These are phyloP conservation scores for Catharus minimus DNA, from an alignment of 2,113 vertebrate genomes.

Conservation along the genomic window DNA sequence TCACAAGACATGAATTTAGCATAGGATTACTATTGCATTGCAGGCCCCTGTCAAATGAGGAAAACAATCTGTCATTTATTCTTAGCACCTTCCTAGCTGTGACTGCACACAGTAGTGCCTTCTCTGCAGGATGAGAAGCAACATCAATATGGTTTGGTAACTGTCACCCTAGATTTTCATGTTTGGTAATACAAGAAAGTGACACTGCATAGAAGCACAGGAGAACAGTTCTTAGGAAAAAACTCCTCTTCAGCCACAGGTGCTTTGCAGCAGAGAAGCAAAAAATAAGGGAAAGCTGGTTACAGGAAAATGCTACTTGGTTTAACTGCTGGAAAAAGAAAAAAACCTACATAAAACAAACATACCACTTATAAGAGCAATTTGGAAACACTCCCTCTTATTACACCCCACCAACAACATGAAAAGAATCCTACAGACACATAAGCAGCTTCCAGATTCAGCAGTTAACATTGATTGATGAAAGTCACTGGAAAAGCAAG, in stretches of 20 bases:
- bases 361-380: constrained; percentile 19
- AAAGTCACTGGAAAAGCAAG: constrained; percentile 60
- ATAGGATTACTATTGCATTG: constrained; percentile 32
- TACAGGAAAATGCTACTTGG: constrained; percentile 32
- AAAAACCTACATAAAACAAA: background rate
- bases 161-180: background rate
- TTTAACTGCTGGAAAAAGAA: constrained; percentile 11
- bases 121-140: constrained; percentile 45
- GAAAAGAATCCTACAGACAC: constrained; percentile 40
- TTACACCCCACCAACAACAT: constrained; percentile 23
- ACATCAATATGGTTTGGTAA: background rate
- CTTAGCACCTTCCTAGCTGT: constrained; percentile 35
- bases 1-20: constrained; percentile 57
- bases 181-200: constrained; percentile 23
- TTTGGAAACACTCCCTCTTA: constrained; percentile 2
- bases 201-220: constrained; percentile 44
- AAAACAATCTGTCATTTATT: constrained; percentile 18
- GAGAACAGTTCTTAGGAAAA: constrained; percentile 43
- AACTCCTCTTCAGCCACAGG: constrained; percentile 57
- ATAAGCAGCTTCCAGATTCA: constrained; percentile 42
- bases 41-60: constrained; percentile 27
- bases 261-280: constrained; percentile 51
- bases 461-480: constrained; percentile 13
- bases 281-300: constrained; percentile 43
- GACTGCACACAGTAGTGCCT: background rate